Evolutionary conservation across 35 echinoderm and acorn worm genomes (phyloP), one percentile per base, ranked within the genome.

Genomic region (Heliocidaris erythrogramma): DNA sequence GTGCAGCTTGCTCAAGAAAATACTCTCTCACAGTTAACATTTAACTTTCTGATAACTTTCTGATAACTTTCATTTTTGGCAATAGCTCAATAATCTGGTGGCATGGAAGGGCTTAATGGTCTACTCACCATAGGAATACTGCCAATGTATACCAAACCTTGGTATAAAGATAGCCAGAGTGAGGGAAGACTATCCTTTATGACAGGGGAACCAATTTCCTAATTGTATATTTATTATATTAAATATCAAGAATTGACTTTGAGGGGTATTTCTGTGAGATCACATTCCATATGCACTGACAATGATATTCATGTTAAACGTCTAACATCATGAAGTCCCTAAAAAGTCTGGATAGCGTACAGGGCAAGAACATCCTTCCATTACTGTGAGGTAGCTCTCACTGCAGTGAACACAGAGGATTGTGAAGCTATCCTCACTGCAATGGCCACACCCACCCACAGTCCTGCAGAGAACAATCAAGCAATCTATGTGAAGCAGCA

Each of bases 361-460:
- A 30, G 12, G 87, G 31, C 31, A 89, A 47, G 31, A 32, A 12
- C 31, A 89, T 89, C 18, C 87, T 88, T 89, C 87, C 30, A 13
- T 42, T 47, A 12, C 17, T 47, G 47, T 13, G 31, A 9, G 18
- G 1, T 47, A 11, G 47, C 21, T 86, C 27, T 30, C 85, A 17
- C 31, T 42, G 35, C 35, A 42, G 35, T 42, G 35, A 42, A 42
- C 35, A 42, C 3, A 42, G 1, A 42, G 35, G 35, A 42, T 42
- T 30, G 85, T 86, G 31, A 32, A 30, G 85, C 9, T 32, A 29
- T 86, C 85, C 27, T 86, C 31, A 86, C 21, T 11, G 85, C 85
- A 86, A 86, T 21, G 85, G 27, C 9, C 85, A 89, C 87, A 89
- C 87, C 4, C 87, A 89, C 32, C 5, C 87, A 89, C 87, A 89